Evolutionary conservation across 2,113 vertebrate species (phyloP), one percentile per base, ranked within the genome.

Genomic region (Neodontobutis hainanensis): DNA sequence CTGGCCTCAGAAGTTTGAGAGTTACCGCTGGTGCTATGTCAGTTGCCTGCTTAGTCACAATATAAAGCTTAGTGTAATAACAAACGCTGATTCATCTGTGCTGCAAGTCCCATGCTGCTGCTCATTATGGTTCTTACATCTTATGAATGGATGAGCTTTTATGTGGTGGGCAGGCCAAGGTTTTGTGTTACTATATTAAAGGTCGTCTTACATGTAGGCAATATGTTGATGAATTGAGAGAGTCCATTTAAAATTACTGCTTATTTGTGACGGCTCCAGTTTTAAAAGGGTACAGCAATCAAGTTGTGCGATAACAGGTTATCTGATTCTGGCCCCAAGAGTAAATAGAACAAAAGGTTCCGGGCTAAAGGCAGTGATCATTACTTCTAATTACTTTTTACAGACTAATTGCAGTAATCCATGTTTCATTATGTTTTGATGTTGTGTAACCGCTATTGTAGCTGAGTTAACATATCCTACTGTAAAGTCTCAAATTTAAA

Each of bases 21-120:
- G 58, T 73, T 57, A 45, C 46, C 72, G 38, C 69, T 49, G 55
- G 45, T 53, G 44, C 47, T 65, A 47, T 51, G 61, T 48, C 11
- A 2, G 64, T 50, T 60, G 59, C 44, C 51, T 48, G 44, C 67
- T 73, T 49, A 48, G 51, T 56, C 44, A 47, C 65, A 72, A 75
- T 69, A 72, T 72, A 51, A 48, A 73, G 65, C 60, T 74, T 82
- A 74, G 64, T 16, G 67, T 55, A 55, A 44, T 68, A 77, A 70
- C 71, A 73, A 61, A 32, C 0, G 49, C 78, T 85, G 82, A 78
- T 57, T 85, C 75, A 77, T 85, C 60, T 68, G 50, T 57, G 71
- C 0, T 11, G 53, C 68, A 57, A 68, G 44, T 68, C 61, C 53
- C 63, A 55, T 38, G 52, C 50, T 65, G 68, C 34, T 71, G 57